A percentile compares a stretch with the other conserved stretches of the same genome.
Evolutionary conservation across 2,888 invertebrate species (phyloP).

Genomic region (Antitype chi): DNA sequence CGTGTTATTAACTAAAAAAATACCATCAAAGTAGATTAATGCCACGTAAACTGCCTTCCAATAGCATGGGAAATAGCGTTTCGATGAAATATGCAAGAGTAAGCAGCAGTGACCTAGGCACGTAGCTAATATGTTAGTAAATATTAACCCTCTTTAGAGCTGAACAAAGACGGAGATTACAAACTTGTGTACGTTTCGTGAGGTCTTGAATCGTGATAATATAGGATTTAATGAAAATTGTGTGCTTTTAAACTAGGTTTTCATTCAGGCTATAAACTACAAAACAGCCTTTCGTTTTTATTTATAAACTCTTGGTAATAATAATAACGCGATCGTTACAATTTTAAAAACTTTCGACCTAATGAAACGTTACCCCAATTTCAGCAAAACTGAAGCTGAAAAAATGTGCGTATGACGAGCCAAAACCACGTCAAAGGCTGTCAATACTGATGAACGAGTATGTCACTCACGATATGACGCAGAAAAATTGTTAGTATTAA

Average conservation of each 20-base stretch:
- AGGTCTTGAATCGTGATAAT: constrained; percentile 9
- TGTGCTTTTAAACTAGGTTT: constrained; percentile 2
- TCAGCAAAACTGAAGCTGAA: background rate
- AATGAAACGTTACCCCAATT: background rate
- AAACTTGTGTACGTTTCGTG: constrained; percentile 21
- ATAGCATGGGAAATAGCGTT: constrained; percentile 34
- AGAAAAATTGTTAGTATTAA: constrained; percentile 24
- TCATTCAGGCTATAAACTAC: background rate
- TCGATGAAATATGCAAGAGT: constrained; percentile 37
- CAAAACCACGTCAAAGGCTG: constrained; percentile 13
- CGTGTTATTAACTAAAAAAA: background rate
- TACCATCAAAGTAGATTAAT: constrained; percentile 18
- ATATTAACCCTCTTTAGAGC: constrained; percentile 26
- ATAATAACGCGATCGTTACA: background rate
- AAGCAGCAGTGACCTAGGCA: constrained; percentile 25
- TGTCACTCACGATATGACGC: constrained; percentile 20
- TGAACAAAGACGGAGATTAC: constrained; percentile 41
- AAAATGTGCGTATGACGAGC: constrained; percentile 4
- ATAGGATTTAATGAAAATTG: constrained; percentile 3
- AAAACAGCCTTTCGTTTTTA: background rate
- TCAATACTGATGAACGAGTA: constrained; percentile 35
- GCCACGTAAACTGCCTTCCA: constrained; percentile 19
- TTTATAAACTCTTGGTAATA: background rate
- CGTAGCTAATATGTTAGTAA: constrained; percentile 45
- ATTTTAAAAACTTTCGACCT: background rate